Conservation (phyloP, 2,797 vertebrate species). For the Pangasius djambal region DNA sequence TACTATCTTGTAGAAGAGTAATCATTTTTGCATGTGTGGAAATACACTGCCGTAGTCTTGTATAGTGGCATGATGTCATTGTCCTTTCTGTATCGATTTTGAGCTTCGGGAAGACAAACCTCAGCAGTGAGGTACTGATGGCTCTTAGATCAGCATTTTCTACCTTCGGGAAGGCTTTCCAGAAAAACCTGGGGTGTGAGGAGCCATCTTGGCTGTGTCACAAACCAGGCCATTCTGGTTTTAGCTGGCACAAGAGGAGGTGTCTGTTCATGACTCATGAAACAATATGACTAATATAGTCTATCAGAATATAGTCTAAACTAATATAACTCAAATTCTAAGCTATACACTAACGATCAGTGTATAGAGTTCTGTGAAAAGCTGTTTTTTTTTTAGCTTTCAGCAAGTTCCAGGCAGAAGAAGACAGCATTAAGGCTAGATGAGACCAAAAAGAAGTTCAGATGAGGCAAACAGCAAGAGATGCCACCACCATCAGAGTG, state of each 20-base stretch:
- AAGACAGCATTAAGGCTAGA: neutral
- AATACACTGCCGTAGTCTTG: neutral
- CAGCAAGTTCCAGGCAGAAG: neutral
- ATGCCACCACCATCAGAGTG: neutral
- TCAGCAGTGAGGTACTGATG: constrained; percentile 41
- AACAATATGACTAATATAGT: neutral
- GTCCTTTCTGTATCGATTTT: constrained; percentile 49
- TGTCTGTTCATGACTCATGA: neutral
- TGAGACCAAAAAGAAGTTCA: neutral
- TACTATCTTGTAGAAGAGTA: neutral
- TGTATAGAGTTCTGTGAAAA: neutral
- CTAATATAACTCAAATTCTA: neutral
- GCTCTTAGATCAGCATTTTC: constrained; percentile 54
- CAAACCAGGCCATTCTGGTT: constrained; percentile 22
- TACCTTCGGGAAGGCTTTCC: constrained; percentile 28
- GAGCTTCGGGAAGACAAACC: constrained; percentile 47
- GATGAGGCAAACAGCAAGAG: constrained; percentile 24
- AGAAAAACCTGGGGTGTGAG: constrained; percentile 25
- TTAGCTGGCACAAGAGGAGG: neutral
- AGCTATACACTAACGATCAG: neutral
- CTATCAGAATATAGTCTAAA: constrained; percentile 1
- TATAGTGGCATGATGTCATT: constrained; percentile 35
- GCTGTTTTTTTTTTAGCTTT: neutral
- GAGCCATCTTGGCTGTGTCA: constrained; percentile 36
- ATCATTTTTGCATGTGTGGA: constrained; percentile 4